Evolutionary conservation across 2,113 vertebrate species (phyloP).

Genomic region (Anarhynchus alexandrinus): DNA sequence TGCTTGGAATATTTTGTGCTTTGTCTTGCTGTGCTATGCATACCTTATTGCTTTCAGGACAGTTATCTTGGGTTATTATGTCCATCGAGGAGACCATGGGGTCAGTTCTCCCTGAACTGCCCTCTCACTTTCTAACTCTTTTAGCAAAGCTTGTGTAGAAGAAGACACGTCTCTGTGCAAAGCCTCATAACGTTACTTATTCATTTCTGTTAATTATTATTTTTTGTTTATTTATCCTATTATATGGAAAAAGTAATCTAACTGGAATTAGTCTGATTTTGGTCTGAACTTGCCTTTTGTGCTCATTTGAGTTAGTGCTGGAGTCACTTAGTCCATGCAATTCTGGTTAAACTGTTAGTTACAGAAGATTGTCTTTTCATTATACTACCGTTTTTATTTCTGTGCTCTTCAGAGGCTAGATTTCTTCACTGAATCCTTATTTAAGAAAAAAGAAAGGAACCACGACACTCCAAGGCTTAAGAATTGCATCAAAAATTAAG

Average conservation of each 20-base stretch:
- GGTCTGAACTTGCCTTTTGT: background rate
- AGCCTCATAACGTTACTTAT: background rate
- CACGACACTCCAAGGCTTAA: background rate
- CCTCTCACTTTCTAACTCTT: background rate
- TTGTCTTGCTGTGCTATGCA: background rate
- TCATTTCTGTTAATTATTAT: background rate
- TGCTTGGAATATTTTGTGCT: background rate
- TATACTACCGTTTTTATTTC: background rate
- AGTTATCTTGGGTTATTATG: background rate
- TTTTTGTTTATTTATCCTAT: background rate
- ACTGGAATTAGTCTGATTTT: background rate
- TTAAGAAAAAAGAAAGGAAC: background rate
- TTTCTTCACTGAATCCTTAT: background rate
- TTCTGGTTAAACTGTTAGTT: background rate
- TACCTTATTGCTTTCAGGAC: background rate
- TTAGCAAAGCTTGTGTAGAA: background rate
- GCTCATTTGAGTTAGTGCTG: background rate
- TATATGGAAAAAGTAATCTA: background rate
- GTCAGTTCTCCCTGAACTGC: background rate
- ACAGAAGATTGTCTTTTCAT: background rate
- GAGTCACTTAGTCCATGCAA: background rate
- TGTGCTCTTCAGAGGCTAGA: background rate
- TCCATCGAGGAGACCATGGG: background rate
- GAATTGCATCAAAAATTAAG: background rate
- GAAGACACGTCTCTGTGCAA: background rate